A percentile compares a stretch with the other conserved stretches of the same genome.
phyloP scores from a whole-genome alignment of 2,888 invertebrate genomes.

The Eristalis arbustorum region DNA sequence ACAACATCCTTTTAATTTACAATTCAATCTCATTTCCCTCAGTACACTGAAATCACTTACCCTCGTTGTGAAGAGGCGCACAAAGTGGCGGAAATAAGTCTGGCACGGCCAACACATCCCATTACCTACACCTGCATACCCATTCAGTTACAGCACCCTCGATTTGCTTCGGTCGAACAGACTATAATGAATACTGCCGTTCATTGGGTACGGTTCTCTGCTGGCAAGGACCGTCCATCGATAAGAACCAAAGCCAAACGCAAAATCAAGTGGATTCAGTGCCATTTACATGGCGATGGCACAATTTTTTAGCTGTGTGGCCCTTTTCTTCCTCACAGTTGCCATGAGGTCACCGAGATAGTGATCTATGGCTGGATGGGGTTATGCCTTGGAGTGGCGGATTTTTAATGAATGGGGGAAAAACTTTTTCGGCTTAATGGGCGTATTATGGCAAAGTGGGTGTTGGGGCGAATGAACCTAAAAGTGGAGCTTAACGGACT shows the following conservation, averaged over 20 bases:
- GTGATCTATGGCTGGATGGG: not conserved
- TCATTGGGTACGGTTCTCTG: not conserved
- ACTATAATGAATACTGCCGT: not conserved
- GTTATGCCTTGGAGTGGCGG: not conserved
- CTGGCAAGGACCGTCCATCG: not conserved
- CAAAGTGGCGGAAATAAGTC: not conserved
- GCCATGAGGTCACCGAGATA: constrained; percentile 1
- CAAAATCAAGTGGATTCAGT: constrained; percentile 31
- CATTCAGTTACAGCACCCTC: not conserved
- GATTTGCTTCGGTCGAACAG: not conserved
- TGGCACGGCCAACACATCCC: not conserved
- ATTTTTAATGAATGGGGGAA: not conserved
- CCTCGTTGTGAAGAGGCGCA: not conserved
- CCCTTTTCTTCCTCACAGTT: not conserved
- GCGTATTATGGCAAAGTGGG: not conserved
- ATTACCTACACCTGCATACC: not conserved
- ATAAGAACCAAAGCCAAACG: not conserved
- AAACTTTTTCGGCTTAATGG: constrained; percentile 1
- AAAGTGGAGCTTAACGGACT: not conserved
- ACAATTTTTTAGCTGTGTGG: not conserved
- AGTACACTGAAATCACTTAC: not conserved
- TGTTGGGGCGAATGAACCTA: not conserved
- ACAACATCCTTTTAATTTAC: not conserved
- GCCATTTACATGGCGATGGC: constrained; percentile 15
- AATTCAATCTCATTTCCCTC: not conserved